These are phyloP conservation scores for Mustela erminea DNA, from an alignment of 2,797 vertebrate species.

Conservation along the genomic window DNA sequence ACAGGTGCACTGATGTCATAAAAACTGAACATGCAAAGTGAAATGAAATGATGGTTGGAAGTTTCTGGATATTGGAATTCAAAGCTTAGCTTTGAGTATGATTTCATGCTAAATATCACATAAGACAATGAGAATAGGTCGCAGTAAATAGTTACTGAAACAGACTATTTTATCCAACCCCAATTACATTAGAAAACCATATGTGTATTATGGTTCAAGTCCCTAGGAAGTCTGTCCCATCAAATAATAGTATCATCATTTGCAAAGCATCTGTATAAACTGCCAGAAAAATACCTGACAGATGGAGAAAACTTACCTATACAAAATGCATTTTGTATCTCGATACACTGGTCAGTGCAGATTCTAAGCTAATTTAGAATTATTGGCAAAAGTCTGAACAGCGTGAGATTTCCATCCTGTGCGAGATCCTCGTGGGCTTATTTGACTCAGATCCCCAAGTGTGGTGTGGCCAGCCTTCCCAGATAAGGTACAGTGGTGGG, in stretches of 20 bases:
- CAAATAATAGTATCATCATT: neutral
- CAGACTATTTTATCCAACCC: neutral
- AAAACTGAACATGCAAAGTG: neutral
- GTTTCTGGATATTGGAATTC: slow-evolving; percentile 22
- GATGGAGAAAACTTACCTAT: neutral
- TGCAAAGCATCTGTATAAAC: neutral
- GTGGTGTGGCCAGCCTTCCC: neutral
- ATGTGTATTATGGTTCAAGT: neutral
- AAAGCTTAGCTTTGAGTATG: neutral
- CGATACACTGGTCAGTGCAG: neutral
- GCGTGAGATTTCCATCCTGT: neutral
- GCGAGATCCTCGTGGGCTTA: neutral
- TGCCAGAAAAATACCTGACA: neutral
- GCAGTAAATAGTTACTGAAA: slow-evolving; percentile 8
- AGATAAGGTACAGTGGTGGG: neutral
- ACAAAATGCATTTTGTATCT: neutral
- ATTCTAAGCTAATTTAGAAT: slow-evolving; percentile 28
- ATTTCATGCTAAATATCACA: slow-evolving; percentile 7
- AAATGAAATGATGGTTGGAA: slow-evolving; percentile 45
- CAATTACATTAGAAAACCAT: neutral
- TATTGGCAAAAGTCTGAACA: neutral
- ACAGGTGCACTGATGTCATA: neutral
- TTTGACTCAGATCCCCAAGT: neutral
- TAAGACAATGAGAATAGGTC: slow-evolving; percentile 26
- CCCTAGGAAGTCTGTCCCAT: neutral